phyloP scores from a whole-genome alignment of 2,888 invertebrate species.

The Cistogaster globosa region DNA sequence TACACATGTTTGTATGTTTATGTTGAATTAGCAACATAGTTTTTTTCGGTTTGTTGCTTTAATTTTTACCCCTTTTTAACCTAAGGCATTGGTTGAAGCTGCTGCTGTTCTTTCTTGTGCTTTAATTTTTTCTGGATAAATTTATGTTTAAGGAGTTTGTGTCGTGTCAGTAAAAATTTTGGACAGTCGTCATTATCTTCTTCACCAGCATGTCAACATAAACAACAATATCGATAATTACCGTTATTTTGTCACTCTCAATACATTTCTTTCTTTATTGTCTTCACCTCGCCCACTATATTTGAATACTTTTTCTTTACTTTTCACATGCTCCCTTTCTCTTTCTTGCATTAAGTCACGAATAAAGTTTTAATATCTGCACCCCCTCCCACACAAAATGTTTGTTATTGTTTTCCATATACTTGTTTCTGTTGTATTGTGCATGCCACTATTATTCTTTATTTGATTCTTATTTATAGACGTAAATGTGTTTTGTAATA shows the following conservation, averaged over 20 bases:
- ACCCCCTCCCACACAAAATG: slow-evolving; percentile 6
- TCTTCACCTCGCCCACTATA: slow-evolving; percentile 12
- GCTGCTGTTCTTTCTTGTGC: slow-evolving; percentile 49
- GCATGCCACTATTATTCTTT: not conserved
- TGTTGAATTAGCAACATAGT: slow-evolving; percentile 62
- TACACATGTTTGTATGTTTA: slow-evolving; percentile 35
- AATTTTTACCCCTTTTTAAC: not conserved
- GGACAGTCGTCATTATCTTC: slow-evolving; percentile 37
- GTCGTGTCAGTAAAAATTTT: slow-evolving; percentile 7
- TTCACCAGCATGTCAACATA: slow-evolving; percentile 2
- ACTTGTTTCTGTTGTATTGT: slow-evolving; percentile 12
- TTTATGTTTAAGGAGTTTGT: slow-evolving; percentile 26
- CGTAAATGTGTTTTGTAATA: not conserved
- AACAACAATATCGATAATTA: slow-evolving; percentile 1
- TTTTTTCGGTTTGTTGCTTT: slow-evolving; percentile 49
- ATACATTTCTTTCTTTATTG: slow-evolving; percentile 6
- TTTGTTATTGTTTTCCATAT: not conserved
- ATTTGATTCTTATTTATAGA: not conserved
- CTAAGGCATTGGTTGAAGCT: slow-evolving; percentile 37
- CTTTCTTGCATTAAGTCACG: not conserved
- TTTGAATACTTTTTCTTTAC: not conserved
- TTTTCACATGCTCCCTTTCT: not conserved
- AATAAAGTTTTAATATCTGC: slow-evolving; percentile 1
- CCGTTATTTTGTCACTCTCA: slow-evolving; percentile 36
- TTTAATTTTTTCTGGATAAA: slow-evolving; percentile 39